Evolutionary conservation across 1,140 invertebrate genomes (phyloP).

Genomic region (Macrostomum lignano): DNA sequence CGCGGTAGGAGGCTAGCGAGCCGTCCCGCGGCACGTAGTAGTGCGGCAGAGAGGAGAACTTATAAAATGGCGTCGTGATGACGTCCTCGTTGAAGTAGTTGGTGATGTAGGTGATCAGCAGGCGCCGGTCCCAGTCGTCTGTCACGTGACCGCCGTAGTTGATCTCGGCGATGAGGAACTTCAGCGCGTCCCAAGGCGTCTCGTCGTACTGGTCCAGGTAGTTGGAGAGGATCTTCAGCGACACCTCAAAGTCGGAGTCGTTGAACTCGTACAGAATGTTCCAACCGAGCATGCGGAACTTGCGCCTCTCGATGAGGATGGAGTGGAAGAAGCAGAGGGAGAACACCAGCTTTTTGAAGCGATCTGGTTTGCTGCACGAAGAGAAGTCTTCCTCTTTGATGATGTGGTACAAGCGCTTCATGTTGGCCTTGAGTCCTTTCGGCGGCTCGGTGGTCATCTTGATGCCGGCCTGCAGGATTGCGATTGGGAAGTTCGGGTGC

Average conservation of each 20-base stretch:
- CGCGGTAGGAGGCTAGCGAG: constrained; percentile 43
- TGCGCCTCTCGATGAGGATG: constrained; percentile 26
- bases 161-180: constrained; percentile 29
- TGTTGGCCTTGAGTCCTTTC: constrained; percentile 35
- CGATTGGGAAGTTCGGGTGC: constrained; percentile 49
- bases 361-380: constrained; percentile 22
- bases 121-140: constrained; percentile 24
- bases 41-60: constrained; percentile 37
- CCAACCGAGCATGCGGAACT: constrained; percentile 31
- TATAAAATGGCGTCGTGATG: constrained; percentile 36
- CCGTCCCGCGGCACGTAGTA: constrained; percentile 55
- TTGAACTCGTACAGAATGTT: constrained; percentile 41
- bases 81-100: constrained; percentile 45
- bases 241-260: constrained; percentile 60
- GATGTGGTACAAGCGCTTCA: constrained; percentile 26
- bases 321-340: constrained; percentile 30
- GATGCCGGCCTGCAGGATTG: constrained; percentile 29
- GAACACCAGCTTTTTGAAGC: constrained; percentile 28
- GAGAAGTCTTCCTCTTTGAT: constrained; percentile 22
- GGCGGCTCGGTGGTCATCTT: constrained; percentile 31
- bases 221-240: constrained; percentile 44
- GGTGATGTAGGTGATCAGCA: constrained; percentile 45
- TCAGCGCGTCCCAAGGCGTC: constrained; percentile 34
- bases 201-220: constrained; percentile 53
- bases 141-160: constrained; percentile 31